These are phyloP conservation scores for Bembecia ichneumoniformis DNA, from an alignment of 2,888 invertebrate species.

Conservation along the genomic window DNA sequence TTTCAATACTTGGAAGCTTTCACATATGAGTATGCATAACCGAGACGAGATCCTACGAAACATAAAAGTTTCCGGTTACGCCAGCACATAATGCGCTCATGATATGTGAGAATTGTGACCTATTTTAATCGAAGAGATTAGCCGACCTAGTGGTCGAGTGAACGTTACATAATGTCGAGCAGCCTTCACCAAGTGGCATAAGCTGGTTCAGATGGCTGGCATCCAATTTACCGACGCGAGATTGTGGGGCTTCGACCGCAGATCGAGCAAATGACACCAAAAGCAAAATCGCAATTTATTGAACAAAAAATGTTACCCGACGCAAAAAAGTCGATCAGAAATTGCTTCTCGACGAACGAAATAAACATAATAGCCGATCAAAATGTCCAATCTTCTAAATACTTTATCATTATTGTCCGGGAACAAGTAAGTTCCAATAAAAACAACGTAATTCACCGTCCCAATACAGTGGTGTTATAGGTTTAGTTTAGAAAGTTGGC, in stretches of 20 bases:
- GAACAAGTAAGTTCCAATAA: conserved; percentile 46
- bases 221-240: conserved; percentile 59
- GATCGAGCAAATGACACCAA: conserved; percentile 59
- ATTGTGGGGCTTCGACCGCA: conserved; percentile 62
- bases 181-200: conserved; percentile 54
- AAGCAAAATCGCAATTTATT: conserved; percentile 49
- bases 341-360: conserved; percentile 33
- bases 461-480: conserved; percentile 52
- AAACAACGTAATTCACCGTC: conserved; percentile 59
- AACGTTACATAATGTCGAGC: conserved; percentile 34
- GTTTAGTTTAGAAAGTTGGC: conserved; percentile 70
- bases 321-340: conserved; percentile 10
- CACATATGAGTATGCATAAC: conserved; percentile 16
- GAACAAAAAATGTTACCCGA: conserved; percentile 37
- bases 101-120: not conserved
- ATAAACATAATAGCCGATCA: conserved; percentile 11
- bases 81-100: too few relatives aligned
- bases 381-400: conserved; percentile 50
- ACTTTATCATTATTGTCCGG: conserved; percentile 49
- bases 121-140: not conserved
- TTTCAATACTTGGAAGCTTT: conserved; percentile 56
- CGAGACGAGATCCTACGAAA: too few relatives aligned
- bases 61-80: too few relatives aligned
- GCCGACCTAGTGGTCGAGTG: not conserved
- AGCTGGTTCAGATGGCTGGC: conserved; percentile 53